Conservation (phyloP, 2,797 vertebrate genomes). For the Carapus acus region DNA sequence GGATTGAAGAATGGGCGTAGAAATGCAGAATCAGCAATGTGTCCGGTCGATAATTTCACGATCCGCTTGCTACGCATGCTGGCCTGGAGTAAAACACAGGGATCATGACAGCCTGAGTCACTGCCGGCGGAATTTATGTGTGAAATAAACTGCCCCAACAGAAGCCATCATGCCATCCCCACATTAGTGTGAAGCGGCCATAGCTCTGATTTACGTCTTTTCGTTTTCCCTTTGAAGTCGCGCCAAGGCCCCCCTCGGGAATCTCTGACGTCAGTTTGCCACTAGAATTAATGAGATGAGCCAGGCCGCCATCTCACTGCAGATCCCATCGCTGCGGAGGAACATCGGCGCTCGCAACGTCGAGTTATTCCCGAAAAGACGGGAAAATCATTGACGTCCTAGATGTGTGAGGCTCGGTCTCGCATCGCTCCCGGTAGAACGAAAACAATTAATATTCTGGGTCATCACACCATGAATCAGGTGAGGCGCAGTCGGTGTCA, state of each 20-base stretch:
- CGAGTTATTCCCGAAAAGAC: background rate
- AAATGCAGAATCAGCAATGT: conserved; percentile 33
- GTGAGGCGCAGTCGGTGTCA: no score
- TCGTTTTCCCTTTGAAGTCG: conserved; percentile 38
- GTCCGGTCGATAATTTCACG: conserved; percentile 14
- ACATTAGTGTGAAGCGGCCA: background rate
- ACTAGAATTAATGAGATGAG: conserved; percentile 43
- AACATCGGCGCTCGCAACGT: conserved; percentile 1
- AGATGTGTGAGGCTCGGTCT: background rate
- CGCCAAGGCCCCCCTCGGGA: conserved; percentile 31
- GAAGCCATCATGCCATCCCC: conserved; percentile 1
- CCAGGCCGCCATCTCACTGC: conserved; percentile 6
- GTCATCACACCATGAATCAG: no score
- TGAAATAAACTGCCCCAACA: background rate
- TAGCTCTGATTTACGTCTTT: conserved; percentile 38
- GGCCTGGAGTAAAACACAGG: conserved; percentile 14
- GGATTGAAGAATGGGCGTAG: conserved; percentile 4
- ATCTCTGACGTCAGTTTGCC: conserved; percentile 43
- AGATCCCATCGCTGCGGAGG: conserved; percentile 9
- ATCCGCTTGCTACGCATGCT: conserved; percentile 20
- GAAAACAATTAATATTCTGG: conserved; percentile 3
- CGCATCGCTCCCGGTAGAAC: background rate
- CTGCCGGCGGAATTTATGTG: background rate
- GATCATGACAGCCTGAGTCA: background rate
- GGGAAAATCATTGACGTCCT: background rate